Percentiles rank a stretch among this genome's conserved stretches.
Evolutionary conservation across 37 sponge, comb jelly and placozoan species (phyloP).

Genomic region (Axinella damicornis): DNA sequence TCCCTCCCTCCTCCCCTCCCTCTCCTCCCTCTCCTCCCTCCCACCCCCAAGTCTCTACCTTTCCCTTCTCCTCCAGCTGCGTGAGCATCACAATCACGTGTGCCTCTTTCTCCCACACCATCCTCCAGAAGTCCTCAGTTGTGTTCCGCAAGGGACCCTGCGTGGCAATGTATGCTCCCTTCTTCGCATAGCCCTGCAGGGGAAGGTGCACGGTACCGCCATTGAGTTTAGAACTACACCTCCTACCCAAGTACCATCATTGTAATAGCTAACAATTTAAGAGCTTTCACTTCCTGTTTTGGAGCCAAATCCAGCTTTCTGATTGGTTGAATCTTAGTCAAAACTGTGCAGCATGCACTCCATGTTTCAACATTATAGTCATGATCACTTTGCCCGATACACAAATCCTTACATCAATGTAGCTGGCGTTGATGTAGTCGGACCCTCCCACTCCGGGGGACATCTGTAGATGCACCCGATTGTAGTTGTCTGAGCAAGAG

Average conservation of each 20-base stretch:
- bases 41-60: constrained; percentile 37
- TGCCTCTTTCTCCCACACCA: constrained; percentile 78
- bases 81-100: constrained; percentile 81
- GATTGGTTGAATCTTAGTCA: no score
- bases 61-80: constrained; percentile 58
- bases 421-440: constrained; percentile 90
- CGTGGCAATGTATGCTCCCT: constrained; percentile 73
- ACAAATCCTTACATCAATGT: constrained; percentile 62
- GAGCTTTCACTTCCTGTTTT: no score
- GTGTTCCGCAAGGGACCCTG: constrained; percentile 81
- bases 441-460: constrained; percentile 75
- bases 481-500: constrained; percentile 54
- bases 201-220: no score
- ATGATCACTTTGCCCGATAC: no score
- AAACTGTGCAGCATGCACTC: no score
- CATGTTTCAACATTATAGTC: no score
- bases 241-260: no score
- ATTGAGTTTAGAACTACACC: no score
- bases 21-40: neutral
- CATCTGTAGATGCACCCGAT: constrained; percentile 64
- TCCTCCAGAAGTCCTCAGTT: constrained; percentile 83
- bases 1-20: neutral
- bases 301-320: no score
- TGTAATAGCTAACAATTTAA: no score
- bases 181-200: constrained; percentile 57